Conservation (phyloP, 2,888 invertebrate genomes). For the Gymnosoma rotundatum region DNA sequence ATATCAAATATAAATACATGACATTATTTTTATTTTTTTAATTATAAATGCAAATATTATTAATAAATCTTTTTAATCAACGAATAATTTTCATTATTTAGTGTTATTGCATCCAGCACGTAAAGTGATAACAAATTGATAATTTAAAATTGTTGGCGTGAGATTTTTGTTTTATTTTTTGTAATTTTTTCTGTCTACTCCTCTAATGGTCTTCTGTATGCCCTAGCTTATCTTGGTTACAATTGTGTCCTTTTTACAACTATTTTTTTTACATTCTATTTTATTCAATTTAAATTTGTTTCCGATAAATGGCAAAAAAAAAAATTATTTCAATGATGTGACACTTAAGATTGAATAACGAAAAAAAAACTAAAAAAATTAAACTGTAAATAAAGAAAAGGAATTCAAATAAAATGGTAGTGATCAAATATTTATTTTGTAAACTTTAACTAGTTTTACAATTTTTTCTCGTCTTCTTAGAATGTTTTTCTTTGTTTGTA, state of each 20-base stretch:
- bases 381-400: not conserved
- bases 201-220: not conserved
- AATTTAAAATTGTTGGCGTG: too few relatives aligned
- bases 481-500: conserved; percentile 5
- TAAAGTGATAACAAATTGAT: too few relatives aligned
- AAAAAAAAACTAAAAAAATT: not conserved
- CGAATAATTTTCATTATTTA: too few relatives aligned
- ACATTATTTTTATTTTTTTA: too few relatives aligned
- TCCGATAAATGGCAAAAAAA: conserved; percentile 19
- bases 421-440: conserved; percentile 57
- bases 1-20: too few relatives aligned
- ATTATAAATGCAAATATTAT: too few relatives aligned
- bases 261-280: conserved; percentile 22
- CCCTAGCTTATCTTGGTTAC: not conserved
- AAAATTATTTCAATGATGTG: conserved; percentile 41
- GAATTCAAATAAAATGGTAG: conserved; percentile 42
- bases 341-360: conserved; percentile 44
- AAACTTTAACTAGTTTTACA: conserved; percentile 51
- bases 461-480: not conserved
- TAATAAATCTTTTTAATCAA: too few relatives aligned
- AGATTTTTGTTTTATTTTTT: not conserved
- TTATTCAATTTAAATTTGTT: conserved; percentile 41
- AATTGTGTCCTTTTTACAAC: conserved; percentile 11
- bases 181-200: not conserved
- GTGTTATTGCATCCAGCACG: too few relatives aligned